These are phyloP conservation scores for Martes flavigula DNA, from an alignment of 2,797 vertebrate genomes.

Conservation along the genomic window DNA sequence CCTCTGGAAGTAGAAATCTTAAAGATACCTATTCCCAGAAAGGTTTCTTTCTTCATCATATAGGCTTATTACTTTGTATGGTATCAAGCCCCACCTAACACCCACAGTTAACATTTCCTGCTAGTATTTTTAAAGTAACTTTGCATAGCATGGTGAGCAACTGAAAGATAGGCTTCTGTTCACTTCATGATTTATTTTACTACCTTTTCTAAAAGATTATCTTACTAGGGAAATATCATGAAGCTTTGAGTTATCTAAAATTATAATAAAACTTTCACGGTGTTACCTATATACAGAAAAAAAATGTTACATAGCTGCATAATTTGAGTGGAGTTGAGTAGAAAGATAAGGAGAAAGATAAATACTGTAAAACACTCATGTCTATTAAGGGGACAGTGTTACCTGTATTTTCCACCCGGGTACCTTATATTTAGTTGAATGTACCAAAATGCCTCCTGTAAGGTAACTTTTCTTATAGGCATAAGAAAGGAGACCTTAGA, in stretches of 20 bases:
- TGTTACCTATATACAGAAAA: not conserved
- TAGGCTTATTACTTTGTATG: not conserved
- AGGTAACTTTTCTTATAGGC: not conserved
- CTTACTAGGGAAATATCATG: not conserved
- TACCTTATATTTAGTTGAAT: not conserved
- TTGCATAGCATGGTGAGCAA: not conserved
- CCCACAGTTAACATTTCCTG: not conserved
- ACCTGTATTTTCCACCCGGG: not conserved
- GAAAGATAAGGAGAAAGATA: not conserved
- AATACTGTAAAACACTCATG: not conserved
- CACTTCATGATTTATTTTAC: conserved; percentile 18
- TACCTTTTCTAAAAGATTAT: conserved; percentile 22
- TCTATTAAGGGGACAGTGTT: not conserved
- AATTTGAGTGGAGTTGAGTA: not conserved
- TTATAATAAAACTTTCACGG: not conserved
- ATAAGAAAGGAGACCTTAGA: not conserved
- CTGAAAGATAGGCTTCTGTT: not conserved
- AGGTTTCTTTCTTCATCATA: not conserved
- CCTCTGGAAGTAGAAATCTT: not conserved
- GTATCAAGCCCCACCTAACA: not conserved
- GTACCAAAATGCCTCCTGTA: not conserved
- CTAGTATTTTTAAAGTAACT: conserved; percentile 11
- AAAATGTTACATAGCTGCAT: not conserved
- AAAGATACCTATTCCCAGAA: not conserved
- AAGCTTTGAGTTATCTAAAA: not conserved